A percentile compares a stretch with the other conserved stretches of the same genome.
Conservation (phyloP, 2,113 vertebrate genomes). For the Hystrix brachyura region DNA sequence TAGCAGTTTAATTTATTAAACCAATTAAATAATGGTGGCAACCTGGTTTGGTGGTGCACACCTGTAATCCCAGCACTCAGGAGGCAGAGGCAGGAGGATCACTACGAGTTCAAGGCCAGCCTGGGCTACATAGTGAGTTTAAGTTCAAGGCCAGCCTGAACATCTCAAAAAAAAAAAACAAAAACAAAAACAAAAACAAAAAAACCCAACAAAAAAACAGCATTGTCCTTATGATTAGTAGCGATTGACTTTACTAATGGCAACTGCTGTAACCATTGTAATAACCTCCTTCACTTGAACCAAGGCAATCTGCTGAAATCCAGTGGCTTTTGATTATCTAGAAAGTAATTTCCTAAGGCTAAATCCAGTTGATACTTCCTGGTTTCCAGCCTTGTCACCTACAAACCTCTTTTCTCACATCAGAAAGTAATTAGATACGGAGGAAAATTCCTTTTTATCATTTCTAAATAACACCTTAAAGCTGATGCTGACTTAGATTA, state of each 20-base stretch:
- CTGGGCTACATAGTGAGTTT: too few species aligned
- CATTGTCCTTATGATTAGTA: neutral
- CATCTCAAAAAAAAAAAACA: too few species aligned
- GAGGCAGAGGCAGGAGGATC: too few species aligned
- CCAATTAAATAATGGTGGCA: conserved; percentile 27
- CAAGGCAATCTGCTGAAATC: conserved; percentile 17
- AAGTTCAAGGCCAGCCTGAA: too few species aligned
- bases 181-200: too few species aligned
- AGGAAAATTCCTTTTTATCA: conserved; percentile 47
- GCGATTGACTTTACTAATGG: neutral
- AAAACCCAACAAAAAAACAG: too few species aligned
- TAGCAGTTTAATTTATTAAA: conserved; percentile 19
- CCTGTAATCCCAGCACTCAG: too few species aligned
- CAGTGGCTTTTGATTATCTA: neutral
- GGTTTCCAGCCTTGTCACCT: neutral
- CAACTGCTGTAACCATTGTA: neutral
- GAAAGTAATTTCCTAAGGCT: conserved; percentile 7
- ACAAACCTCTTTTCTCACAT: neutral
- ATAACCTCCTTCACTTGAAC: neutral
- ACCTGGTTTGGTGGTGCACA: too few species aligned
- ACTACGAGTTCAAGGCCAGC: too few species aligned
- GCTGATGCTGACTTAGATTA: conserved; percentile 9
- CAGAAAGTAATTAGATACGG: conserved; percentile 43
- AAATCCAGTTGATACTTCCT: neutral
- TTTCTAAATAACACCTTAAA: conserved; percentile 63